phyloP scores from a whole-genome alignment of 2,888 invertebrate genomes.

The Venustoraphidia nigricollis region DNA sequence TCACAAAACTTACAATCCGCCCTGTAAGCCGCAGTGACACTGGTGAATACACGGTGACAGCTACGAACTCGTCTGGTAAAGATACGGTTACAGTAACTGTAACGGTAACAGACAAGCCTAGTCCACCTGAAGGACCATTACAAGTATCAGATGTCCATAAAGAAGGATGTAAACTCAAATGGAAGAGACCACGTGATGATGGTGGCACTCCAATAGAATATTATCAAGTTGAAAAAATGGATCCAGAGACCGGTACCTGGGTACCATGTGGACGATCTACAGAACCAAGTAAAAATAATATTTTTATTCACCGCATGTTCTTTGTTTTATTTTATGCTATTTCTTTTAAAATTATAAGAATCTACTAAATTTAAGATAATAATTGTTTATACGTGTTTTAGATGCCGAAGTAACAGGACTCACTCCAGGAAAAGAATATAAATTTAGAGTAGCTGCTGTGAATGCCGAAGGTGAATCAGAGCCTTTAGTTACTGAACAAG shows the following conservation, averaged over 20 bases:
- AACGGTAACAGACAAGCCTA: slow-evolving; percentile 74
- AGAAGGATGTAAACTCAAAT: slow-evolving; percentile 85
- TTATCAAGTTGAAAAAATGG: slow-evolving; percentile 91
- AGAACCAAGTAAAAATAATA: slow-evolving; percentile 46
- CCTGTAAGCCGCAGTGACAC: slow-evolving; percentile 69
- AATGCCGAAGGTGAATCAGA: slow-evolving; percentile 93
- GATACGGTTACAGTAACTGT: slow-evolving; percentile 72
- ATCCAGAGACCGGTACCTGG: slow-evolving; percentile 79
- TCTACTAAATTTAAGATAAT: slow-evolving; percentile 3
- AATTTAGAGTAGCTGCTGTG: slow-evolving; percentile 89
- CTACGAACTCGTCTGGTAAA: slow-evolving; percentile 75
- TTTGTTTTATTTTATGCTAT: background rate
- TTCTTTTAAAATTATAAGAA: slow-evolving; percentile 1
- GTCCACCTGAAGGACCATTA: slow-evolving; percentile 77
- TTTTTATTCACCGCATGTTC: background rate
- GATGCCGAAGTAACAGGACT: slow-evolving; percentile 69
- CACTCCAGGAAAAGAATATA: slow-evolving; percentile 83
- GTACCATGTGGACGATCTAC: slow-evolving; percentile 71
- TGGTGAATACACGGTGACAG: slow-evolving; percentile 76
- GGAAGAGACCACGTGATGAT: slow-evolving; percentile 91
- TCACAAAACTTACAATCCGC: slow-evolving; percentile 70
- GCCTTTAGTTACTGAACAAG: slow-evolving; percentile 72
- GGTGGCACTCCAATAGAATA: slow-evolving; percentile 90
- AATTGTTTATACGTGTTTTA: slow-evolving; percentile 18
- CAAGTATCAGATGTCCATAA: slow-evolving; percentile 81